Conservation (phyloP, 2,888 invertebrate genomes). For the Catocala sponsa region DNA sequence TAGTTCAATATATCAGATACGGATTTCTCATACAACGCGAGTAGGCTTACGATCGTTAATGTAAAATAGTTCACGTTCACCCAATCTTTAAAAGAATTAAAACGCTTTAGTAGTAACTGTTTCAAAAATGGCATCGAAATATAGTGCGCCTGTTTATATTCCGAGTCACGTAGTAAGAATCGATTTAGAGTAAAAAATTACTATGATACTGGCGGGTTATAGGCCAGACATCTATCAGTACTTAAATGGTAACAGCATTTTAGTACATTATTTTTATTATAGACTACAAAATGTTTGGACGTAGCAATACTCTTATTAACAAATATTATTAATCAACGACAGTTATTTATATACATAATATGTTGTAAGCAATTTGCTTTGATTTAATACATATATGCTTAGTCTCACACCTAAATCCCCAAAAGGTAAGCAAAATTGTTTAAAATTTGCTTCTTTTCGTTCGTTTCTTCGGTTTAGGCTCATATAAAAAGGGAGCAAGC, state of each 20-base stretch:
- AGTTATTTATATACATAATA: no score
- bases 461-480: no score
- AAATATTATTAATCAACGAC: no score
- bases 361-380: no score
- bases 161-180: slow-evolving; percentile 36
- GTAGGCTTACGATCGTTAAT: background rate
- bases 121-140: slow-evolving; percentile 19
- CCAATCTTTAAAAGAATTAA: slow-evolving; percentile 1
- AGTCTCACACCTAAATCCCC: no score
- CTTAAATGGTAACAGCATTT: slow-evolving; percentile 37
- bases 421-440: no score
- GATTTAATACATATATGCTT: no score
- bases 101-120: slow-evolving; percentile 18
- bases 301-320: no score
- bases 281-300: slow-evolving; percentile 10
- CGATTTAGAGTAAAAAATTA: slow-evolving; percentile 50
- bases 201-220: slow-evolving; percentile 31
- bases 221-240: slow-evolving; percentile 43
- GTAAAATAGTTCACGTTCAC: background rate
- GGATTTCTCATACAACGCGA: background rate
- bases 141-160: slow-evolving; percentile 27
- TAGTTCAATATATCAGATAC: background rate
- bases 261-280: slow-evolving; percentile 41
- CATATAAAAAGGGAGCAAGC: no score
- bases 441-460: no score